These are phyloP conservation scores for Diorhabda carinulata DNA, from an alignment of 1,140 invertebrate species.

Conservation along the genomic window DNA sequence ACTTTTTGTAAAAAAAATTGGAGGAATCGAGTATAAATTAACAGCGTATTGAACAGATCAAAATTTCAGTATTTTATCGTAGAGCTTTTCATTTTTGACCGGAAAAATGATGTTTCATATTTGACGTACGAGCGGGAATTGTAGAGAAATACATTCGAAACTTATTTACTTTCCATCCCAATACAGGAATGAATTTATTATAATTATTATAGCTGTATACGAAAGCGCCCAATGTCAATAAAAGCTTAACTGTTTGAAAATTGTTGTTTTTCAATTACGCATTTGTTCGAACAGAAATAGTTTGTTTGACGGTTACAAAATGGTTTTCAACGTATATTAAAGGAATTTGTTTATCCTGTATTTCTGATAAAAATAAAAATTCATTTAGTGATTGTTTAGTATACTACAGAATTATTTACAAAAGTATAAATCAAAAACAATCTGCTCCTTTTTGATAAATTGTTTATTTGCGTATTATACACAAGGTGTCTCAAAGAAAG, in stretches of 20 bases:
- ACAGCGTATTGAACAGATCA: no score
- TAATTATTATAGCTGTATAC: neutral
- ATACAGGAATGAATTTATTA: conserved; percentile 3
- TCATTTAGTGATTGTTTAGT: no score
- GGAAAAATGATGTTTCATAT: neutral
- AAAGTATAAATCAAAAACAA: no score
- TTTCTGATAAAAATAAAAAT: neutral
- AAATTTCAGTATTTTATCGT: no score
- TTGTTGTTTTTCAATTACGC: conserved; percentile 2
- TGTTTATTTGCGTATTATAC: no score
- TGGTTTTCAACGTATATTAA: neutral
- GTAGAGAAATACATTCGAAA: neutral
- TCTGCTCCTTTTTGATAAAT: no score
- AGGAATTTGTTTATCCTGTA: neutral
- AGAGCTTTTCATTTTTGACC: neutral
- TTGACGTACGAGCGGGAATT: neutral
- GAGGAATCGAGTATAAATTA: no score
- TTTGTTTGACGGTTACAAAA: neutral
- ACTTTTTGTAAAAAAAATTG: no score
- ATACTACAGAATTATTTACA: no score
- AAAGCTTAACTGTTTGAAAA: conserved; percentile 1
- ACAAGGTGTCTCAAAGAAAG: no score
- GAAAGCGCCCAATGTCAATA: conserved; percentile 1
- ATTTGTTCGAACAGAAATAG: neutral
- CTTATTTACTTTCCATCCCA: conserved; percentile 2